Conservation (phyloP, 2,797 vertebrate genomes). For the Sciurus carolinensis region DNA sequence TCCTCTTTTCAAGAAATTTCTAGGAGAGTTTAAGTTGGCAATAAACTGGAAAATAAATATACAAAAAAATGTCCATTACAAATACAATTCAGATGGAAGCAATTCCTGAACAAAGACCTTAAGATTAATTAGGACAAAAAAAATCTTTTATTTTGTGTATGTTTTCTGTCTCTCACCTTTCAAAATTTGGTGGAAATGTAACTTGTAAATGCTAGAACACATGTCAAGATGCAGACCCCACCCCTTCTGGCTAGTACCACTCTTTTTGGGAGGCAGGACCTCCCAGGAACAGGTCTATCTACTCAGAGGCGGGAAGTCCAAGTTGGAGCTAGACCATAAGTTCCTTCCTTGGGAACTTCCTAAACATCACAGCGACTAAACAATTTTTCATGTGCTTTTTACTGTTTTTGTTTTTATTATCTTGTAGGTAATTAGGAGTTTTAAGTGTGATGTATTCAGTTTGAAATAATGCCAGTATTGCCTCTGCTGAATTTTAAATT, state of each 20-base stretch:
- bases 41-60: background rate
- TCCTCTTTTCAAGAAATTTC: constrained; percentile 18
- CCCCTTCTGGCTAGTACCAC: background rate
- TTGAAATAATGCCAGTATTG: background rate
- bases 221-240: background rate
- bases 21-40: background rate
- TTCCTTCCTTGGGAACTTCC: background rate
- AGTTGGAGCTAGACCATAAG: background rate
- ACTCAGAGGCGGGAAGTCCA: background rate
- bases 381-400: background rate
- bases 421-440: background rate
- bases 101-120: background rate
- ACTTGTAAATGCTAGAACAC: background rate
- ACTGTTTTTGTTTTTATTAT: background rate
- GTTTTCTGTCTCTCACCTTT: background rate
- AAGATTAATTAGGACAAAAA: background rate
- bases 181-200: constrained; percentile 18
- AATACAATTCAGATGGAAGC: constrained; percentile 5
- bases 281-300: background rate
- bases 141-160: too few species aligned
- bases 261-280: background rate
- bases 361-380: background rate
- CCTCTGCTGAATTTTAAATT: background rate
- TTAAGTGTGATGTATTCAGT: background rate
- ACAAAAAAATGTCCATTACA: background rate